Base-by-base conservation (phyloP, 2,113 vertebrate genomes). In the Limnothrissa miodon region DNA sequence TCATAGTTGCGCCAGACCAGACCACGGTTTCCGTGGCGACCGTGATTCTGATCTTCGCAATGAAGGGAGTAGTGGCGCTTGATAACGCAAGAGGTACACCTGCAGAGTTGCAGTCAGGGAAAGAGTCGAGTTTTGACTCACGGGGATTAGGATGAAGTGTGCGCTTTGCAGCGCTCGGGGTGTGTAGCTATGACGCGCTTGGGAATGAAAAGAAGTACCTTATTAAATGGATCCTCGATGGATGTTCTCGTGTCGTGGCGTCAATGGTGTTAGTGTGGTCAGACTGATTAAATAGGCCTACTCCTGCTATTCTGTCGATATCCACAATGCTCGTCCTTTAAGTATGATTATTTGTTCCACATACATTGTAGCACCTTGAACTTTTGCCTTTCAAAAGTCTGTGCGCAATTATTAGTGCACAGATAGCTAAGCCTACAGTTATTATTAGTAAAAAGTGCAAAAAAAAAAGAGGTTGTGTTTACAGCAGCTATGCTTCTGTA, bases 41-140 rank as follows among this genome's bases (percentile, higher is more conserved):
- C 19, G 13, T 88, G 89, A 88, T 87, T 88, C 88, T 87, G 90
- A 90, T 86, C 81, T 83, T 15, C 21, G 36, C 19, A 23, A 25
- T 70, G 19, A 33, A 74, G n/a, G 85, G 82, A 89, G 82, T 90
- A 89, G 88, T 86, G 83, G 45, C 39, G 70, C 33, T 83, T 44
- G 80, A 86, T 87, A 82, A 80, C 36, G 8, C 36, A 78, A 59
- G 79, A 87, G 82, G 80, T 74, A 59, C n/a, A 78, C 25, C 59
- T 33, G 48, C 44, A 11, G 1, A 29, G 2, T 29, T 13, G 36
- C 10, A 5, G n/a, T 10, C 13, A 74, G 10, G 13, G 10, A 36
- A 23, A 56, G 51, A 0, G 13, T 11, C 36, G 66, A 74, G 66
- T 74, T 74, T 74, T 74, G 66, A 74, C 66, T 74, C 66, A 74